Evolutionary conservation across 2,797 vertebrate genomes (phyloP).

Genomic region (Salarias fasciatus): DNA sequence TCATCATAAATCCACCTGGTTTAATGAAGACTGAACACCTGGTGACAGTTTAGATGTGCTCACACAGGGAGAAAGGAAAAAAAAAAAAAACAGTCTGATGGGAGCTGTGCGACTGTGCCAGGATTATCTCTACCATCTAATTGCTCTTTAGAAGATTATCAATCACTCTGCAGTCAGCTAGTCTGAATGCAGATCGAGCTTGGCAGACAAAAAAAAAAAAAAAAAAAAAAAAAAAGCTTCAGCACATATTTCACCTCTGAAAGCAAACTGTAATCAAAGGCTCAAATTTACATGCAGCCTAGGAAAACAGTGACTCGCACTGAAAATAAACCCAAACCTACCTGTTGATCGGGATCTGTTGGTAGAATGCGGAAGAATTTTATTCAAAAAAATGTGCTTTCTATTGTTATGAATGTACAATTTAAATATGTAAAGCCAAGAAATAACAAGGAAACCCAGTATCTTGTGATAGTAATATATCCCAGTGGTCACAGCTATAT

Average conservation of each 20-base stretch:
- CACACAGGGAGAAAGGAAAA: constrained; percentile 13
- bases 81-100: constrained; percentile 19
- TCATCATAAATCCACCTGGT: constrained; percentile 37
- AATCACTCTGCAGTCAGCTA: constrained; percentile 39
- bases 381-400: too few species aligned
- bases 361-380: too few species aligned
- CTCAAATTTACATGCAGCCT: too few species aligned
- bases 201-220: constrained; percentile 14
- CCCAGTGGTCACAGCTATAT: too few species aligned
- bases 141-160: constrained; percentile 48
- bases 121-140: constrained; percentile 39
- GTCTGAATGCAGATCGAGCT: constrained; percentile 26
- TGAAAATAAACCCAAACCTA: too few species aligned
- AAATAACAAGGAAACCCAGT: too few species aligned
- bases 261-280: constrained; percentile 13
- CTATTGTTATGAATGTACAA: too few species aligned
- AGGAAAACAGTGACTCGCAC: too few species aligned
- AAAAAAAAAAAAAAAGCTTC: too few species aligned
- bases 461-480: too few species aligned
- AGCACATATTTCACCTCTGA: constrained; percentile 19
- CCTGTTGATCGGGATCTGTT: too few species aligned
- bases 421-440: too few species aligned
- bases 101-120: constrained; percentile 47
- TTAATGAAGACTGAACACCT: constrained; percentile 41
- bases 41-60: constrained; percentile 52